Evolutionary conservation across 2,797 vertebrate species (phyloP).

Genomic region (Nyctalus aviator): DNA sequence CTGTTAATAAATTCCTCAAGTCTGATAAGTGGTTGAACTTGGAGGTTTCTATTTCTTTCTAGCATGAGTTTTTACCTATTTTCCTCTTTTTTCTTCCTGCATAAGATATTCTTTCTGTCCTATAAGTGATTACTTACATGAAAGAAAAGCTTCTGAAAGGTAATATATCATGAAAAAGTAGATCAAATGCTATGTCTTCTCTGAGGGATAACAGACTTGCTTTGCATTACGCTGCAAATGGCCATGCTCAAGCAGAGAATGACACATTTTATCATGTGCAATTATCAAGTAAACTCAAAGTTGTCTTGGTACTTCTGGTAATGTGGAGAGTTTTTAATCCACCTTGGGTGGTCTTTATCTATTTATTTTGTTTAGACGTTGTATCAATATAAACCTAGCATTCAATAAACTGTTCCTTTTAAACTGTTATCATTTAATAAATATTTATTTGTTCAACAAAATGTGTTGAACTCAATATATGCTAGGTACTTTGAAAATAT

Average conservation of each 20-base stretch:
- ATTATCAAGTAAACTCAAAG: conserved; percentile 10
- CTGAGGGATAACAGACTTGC: conserved; percentile 46
- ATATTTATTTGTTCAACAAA: neutral
- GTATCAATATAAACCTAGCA: neutral
- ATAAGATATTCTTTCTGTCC: conserved; percentile 68
- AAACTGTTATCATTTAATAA: neutral
- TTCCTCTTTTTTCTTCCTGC: conserved; percentile 42
- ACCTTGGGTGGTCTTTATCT: neutral
- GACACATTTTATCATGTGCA: conserved; percentile 53
- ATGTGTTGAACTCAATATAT: neutral
- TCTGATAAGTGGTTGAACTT: conserved; percentile 71
- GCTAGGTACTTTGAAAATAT: neutral
- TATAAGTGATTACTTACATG: conserved; percentile 69
- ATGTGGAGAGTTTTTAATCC: neutral
- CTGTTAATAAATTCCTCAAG: conserved; percentile 69
- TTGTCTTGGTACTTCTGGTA: neutral
- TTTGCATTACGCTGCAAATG: neutral
- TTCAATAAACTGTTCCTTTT: neutral
- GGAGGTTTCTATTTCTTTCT: conserved; percentile 70
- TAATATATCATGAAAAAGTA: conserved; percentile 76
- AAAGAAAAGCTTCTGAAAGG: conserved; percentile 76
- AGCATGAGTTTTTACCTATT: conserved; percentile 57
- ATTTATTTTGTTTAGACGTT: conserved; percentile 11
- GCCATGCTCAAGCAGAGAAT: conserved; percentile 20
- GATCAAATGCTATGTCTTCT: conserved; percentile 66